Percentiles rank a stretch among this genome's conserved stretches.
These are phyloP conservation scores for Callionymus lyra DNA, from an alignment of 2,113 vertebrate species.

Conservation along the genomic window DNA sequence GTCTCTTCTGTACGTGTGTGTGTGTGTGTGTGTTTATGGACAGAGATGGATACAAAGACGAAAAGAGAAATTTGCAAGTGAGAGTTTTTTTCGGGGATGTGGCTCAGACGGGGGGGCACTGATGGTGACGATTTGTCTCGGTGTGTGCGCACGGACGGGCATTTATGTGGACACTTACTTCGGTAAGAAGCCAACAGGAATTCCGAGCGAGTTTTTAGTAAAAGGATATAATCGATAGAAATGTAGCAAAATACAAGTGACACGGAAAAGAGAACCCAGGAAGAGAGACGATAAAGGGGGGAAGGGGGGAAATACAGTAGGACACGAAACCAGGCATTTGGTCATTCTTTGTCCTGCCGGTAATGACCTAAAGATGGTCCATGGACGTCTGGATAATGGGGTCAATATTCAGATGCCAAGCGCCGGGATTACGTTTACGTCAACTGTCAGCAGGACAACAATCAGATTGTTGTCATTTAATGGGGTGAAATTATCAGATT, in stretches of 20 bases:
- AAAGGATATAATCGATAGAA: too few species aligned
- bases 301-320: not conserved
- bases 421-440: constrained; percentile 35
- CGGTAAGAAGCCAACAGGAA: too few species aligned
- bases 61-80: constrained; percentile 28
- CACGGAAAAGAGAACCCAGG: constrained; percentile 4
- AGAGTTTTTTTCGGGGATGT: constrained; percentile 21
- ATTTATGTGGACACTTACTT: not conserved
- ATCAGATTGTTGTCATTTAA: not conserved
- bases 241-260: too few species aligned
- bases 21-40: constrained; percentile 35
- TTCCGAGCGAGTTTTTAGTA: too few species aligned
- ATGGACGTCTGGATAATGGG: constrained; percentile 33
- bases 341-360: constrained; percentile 28
- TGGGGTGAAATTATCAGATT: not conserved
- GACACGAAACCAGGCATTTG: constrained; percentile 8
- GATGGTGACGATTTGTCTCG: not conserved
- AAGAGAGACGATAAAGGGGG: constrained; percentile 6
- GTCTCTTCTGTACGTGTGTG: constrained; percentile 44
- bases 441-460: constrained; percentile 27
- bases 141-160: not conserved
- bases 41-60: constrained; percentile 29
- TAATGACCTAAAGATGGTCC: constrained; percentile 39
- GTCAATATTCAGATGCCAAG: constrained; percentile 28
- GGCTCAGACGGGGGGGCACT: constrained; percentile 7